Evolutionary conservation across 2,888 invertebrate species (phyloP), one percentile per base, ranked within the genome.

Genomic region (Drosophila nigricruria): DNA sequence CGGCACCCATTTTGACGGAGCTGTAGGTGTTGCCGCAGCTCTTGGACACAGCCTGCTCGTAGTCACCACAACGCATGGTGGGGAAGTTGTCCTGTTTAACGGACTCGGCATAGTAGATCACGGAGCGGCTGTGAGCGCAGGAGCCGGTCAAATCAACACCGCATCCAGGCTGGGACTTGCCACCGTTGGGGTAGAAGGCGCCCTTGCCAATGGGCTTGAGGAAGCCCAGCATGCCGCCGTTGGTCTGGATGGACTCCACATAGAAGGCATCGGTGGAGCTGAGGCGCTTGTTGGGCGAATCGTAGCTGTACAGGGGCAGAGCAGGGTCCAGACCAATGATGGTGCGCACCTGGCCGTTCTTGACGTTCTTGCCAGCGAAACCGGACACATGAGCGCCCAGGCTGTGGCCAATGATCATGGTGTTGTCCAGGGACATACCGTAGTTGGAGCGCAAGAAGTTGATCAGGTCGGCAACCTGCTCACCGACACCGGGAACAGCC

Each of bases 351-450:
- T 94, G 93, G 34, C 95, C 95, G 81, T 93, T 86, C 59, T 93
- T 93, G 1, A 94, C 93, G 77, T 93, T 94, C 73, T 94, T 94
- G 5, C 95, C 95, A 10, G 94, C 94, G 65, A 94, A 94, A 1
- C 95, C 95, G n/a, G 94, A 94, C 3, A 94, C 94, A 77, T 95
- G 95, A 1, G 95, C 94, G 0, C 95, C 95, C 65, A 95, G 92
- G 70, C 94, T 95, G 76, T 95, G 95, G 0, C 95, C 95, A 62
- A 94, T 94, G 8, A 92, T 59, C 93, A 93, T 89, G 93, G 94
- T 78, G 92, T 91, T 8, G 93, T 94, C 47, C 93, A 93, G 47
- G 91, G 90, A 23, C 92, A 93, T 16, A 92, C 94, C 61, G 93
- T 94, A 79, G 92, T 92, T 18, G 92, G 92, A 3, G 93, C 94